A percentile compares a stretch with the other conserved stretches of the same genome.
Conservation (phyloP, 35 echinoderm and acorn worm species). For the Ophiothrix spiculata region DNA sequence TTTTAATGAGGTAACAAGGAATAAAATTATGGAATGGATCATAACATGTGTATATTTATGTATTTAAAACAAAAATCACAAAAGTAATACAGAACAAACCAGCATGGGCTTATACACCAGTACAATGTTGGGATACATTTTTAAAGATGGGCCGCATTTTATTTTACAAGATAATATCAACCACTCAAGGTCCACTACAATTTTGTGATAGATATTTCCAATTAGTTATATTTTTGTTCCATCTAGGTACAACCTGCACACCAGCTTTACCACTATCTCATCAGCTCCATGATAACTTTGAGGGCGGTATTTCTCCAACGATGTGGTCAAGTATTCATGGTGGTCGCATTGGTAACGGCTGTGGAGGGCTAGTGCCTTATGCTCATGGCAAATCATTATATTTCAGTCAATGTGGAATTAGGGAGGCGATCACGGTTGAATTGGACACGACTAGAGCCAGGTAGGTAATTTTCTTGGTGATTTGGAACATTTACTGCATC, state of each 20-base stretch:
- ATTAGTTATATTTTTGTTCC: too few relatives aligned
- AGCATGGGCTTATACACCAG: too few relatives aligned
- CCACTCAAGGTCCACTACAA: too few relatives aligned
- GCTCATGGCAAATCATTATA: conserved; percentile 88
- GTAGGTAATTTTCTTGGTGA: conserved; percentile 19
- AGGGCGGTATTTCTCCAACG: conserved; percentile 30
- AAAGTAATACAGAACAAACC: too few relatives aligned
- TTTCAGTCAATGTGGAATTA: conserved; percentile 79
- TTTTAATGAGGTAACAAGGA: too few relatives aligned
- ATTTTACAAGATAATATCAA: too few relatives aligned
- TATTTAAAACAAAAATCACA: too few relatives aligned
- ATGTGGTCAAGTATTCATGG: conserved; percentile 65
- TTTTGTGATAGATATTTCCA: too few relatives aligned
- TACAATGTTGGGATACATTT: too few relatives aligned
- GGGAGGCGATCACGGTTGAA: conserved; percentile 82
- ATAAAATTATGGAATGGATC: too few relatives aligned
- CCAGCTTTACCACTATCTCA: conserved; percentile 33
- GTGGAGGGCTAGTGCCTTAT: conserved; percentile 74
- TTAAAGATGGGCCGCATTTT: too few relatives aligned
- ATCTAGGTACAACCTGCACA: conserved; percentile 54
- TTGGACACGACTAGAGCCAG: conserved; percentile 64
- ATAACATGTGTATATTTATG: too few relatives aligned
- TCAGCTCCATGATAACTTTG: conserved; percentile 69
- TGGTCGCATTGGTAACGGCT: conserved; percentile 66
- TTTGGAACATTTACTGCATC: background rate